These are phyloP conservation scores for Chelon labrosus DNA, from an alignment of 2,797 vertebrate species.

Conservation along the genomic window DNA sequence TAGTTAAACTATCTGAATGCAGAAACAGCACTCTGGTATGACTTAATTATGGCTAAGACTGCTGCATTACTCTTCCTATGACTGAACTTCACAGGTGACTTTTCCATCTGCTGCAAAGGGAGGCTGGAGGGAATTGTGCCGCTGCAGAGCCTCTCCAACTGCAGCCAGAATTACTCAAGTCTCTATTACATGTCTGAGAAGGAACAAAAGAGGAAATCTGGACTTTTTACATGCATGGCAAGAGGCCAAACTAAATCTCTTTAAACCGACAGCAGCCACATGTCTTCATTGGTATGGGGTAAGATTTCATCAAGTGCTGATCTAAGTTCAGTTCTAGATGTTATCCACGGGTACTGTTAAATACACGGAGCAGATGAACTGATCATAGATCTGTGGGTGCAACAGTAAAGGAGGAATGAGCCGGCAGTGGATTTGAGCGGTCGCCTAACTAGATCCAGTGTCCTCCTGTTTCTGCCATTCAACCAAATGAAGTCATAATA, in stretches of 20 bases:
- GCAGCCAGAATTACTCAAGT: slow-evolving; percentile 64
- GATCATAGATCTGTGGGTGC: slow-evolving; percentile 65
- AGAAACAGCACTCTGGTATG: slow-evolving; percentile 47
- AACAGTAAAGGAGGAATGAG: slow-evolving; percentile 46
- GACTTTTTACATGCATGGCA: slow-evolving; percentile 80
- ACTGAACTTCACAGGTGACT: slow-evolving; percentile 71
- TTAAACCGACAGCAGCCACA: slow-evolving; percentile 80
- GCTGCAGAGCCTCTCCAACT: slow-evolving; percentile 55
- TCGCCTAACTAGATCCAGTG: slow-evolving; percentile 67
- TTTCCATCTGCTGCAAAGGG: slow-evolving; percentile 69
- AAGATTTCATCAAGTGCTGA: slow-evolving; percentile 72
- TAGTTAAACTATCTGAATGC: slow-evolving; percentile 42
- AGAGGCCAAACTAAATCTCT: slow-evolving; percentile 79
- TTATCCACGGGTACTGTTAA: slow-evolving; percentile 68
- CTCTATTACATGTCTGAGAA: slow-evolving; percentile 77
- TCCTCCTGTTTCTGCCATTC: slow-evolving; percentile 83
- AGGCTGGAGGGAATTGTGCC: slow-evolving; percentile 55
- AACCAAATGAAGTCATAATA: slow-evolving; percentile 80
- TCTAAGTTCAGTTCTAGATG: slow-evolving; percentile 75
- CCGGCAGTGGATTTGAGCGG: slow-evolving; percentile 70
- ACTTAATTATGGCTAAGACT: slow-evolving; percentile 21
- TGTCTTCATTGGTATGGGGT: slow-evolving; percentile 72
- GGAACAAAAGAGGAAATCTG: slow-evolving; percentile 77
- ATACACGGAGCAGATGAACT: slow-evolving; percentile 66
- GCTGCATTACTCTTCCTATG: slow-evolving; percentile 37